phyloP scores from a whole-genome alignment of 2,113 vertebrate species.

The Lutjanus erythropterus region DNA sequence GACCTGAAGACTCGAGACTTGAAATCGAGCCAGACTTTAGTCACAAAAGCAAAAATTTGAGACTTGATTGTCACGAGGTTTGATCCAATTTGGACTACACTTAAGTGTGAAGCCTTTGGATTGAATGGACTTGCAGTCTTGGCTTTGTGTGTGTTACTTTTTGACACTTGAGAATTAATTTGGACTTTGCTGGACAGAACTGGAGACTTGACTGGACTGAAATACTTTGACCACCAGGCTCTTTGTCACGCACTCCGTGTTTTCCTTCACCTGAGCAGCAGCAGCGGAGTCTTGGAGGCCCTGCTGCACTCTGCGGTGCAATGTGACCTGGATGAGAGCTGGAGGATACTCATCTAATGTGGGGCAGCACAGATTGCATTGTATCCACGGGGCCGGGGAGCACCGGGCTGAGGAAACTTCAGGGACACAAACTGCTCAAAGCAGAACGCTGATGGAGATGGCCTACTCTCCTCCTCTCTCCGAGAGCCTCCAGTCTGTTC shows the following conservation, averaged over 20 bases:
- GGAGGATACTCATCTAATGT: conserved; percentile 66
- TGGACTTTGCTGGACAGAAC: not conserved
- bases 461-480: conserved; percentile 12
- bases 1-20: too few relatives aligned
- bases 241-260: not conserved
- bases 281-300: conserved; percentile 25
- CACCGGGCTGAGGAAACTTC: conserved; percentile 52
- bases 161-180: not conserved
- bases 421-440: conserved; percentile 63
- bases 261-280: conserved; percentile 38
- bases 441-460: conserved; percentile 39
- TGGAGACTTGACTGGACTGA: conserved; percentile 16
- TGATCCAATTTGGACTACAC: too few relatives aligned
- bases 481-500: not conserved
- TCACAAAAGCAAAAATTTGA: too few relatives aligned
- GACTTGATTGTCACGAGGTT: too few relatives aligned
- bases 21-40: too few relatives aligned
- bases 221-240: not conserved
- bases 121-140: too few relatives aligned
- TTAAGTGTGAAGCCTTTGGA: too few relatives aligned
- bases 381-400: conserved; percentile 50
- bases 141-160: too few relatives aligned
- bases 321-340: conserved; percentile 71
- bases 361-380: conserved; percentile 72
- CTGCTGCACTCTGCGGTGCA: conserved; percentile 54